Conservation (phyloP, 1,140 invertebrate species). For the Oppia nitens region DNA sequence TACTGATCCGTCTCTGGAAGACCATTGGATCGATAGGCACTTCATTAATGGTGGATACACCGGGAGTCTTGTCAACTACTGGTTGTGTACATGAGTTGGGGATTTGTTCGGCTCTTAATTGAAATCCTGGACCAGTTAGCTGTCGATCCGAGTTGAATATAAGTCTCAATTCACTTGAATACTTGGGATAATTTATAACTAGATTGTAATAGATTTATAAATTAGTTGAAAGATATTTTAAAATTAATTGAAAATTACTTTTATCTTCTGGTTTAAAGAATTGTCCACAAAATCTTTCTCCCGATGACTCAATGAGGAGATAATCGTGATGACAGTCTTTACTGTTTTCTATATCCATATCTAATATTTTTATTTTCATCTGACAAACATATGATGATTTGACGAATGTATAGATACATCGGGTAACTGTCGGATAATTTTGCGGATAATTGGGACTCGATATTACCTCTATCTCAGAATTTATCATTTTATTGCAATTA, state of each 20-base stretch:
- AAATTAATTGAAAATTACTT: neutral
- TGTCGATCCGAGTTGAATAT: constrained; percentile 22
- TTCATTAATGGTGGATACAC: neutral
- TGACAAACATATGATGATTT: constrained; percentile 16
- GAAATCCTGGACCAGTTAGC: constrained; percentile 19
- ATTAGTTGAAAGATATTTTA: neutral
- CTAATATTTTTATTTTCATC: constrained; percentile 17
- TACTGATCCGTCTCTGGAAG: too few species aligned
- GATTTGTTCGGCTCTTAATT: constrained; percentile 20
- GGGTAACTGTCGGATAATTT: constrained; percentile 17
- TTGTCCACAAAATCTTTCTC: constrained; percentile 18
- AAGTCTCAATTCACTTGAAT: constrained; percentile 14
- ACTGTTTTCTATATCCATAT: constrained; percentile 19
- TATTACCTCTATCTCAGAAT: constrained; percentile 12
- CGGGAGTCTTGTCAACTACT: neutral
- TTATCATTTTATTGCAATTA: constrained; percentile 18
- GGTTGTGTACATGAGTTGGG: constrained; percentile 19
- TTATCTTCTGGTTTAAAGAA: constrained; percentile 1
- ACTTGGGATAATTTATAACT: constrained; percentile 11
- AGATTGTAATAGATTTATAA: constrained; percentile 1
- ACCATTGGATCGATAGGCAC: too few species aligned
- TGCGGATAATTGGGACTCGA: constrained; percentile 17
- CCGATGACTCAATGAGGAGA: constrained; percentile 17
- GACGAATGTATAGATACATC: constrained; percentile 17
- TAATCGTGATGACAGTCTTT: constrained; percentile 17